A percentile compares a stretch with the other conserved stretches of the same genome.
Conservation (phyloP, 2,113 vertebrate species). For the Hylia prasina region DNA sequence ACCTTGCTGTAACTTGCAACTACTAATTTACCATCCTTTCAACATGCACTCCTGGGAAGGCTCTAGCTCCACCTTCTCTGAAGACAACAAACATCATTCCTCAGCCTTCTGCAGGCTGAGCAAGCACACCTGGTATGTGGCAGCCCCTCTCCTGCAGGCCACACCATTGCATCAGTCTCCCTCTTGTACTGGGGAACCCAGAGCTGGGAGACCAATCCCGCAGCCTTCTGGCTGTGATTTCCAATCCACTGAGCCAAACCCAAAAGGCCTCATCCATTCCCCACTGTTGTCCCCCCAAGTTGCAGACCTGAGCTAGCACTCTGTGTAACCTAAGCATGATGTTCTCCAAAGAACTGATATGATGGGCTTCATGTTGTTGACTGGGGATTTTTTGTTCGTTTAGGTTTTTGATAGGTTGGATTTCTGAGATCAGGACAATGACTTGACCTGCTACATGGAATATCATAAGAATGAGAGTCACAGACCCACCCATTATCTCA, state of each 20-base stretch:
- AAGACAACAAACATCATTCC: neutral
- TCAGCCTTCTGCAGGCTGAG: neutral
- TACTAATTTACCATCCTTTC: conserved; percentile 4
- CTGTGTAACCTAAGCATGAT: neutral
- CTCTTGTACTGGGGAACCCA: neutral
- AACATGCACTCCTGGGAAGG: neutral
- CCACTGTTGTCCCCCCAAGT: fast-evolving
- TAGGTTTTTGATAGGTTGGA: neutral
- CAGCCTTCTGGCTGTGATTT: neutral
- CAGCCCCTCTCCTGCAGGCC: neutral
- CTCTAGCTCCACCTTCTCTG: neutral
- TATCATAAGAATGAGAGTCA: neutral
- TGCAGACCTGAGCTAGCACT: neutral
- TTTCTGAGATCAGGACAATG: neutral
- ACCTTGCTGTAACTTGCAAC: conserved; percentile 1
- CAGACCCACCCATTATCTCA: neutral
- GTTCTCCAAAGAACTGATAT: neutral
- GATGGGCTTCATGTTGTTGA: neutral
- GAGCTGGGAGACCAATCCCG: neutral
- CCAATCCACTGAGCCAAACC: neutral
- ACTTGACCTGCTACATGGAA: neutral
- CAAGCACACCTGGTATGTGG: neutral
- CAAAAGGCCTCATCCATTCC: neutral
- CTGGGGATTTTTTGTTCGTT: neutral
- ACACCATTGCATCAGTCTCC: neutral